These are phyloP conservation scores for Standfussiana lucernea DNA, from an alignment of 2,888 invertebrate genomes.

Conservation along the genomic window DNA sequence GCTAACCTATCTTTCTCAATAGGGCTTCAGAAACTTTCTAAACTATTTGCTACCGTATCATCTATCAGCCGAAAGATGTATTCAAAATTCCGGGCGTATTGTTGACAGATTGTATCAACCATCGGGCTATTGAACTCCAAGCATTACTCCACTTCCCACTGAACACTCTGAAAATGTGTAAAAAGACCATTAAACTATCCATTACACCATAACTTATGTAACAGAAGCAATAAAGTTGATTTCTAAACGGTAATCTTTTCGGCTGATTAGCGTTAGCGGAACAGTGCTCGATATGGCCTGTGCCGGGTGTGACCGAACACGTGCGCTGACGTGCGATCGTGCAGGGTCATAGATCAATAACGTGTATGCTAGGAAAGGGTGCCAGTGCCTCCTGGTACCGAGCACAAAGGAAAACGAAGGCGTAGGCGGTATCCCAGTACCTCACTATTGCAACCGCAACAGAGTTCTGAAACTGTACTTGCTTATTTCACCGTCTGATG, in stretches of 20 bases:
- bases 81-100: neutral
- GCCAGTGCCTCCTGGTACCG: constrained; percentile 23
- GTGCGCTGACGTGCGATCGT: constrained; percentile 47
- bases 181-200: constrained; percentile 19
- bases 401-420: constrained; percentile 29
- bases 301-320: constrained; percentile 48
- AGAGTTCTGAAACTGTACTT: constrained; percentile 12
- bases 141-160: constrained; percentile 1
- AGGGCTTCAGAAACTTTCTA: neutral
- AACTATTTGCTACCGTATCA: neutral
- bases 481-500: constrained; percentile 11
- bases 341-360: constrained; percentile 61
- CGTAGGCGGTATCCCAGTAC: constrained; percentile 4
- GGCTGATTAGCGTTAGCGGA: constrained; percentile 54
- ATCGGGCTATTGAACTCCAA: neutral
- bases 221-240: constrained; percentile 42
- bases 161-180: neutral
- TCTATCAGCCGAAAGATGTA: neutral
- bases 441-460: constrained; percentile 19
- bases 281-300: constrained; percentile 43
- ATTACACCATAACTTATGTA: constrained; percentile 38
- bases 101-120: neutral
- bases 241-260: constrained; percentile 51
- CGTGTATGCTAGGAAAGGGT: constrained; percentile 33
- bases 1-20: neutral